Evolutionary conservation across 2,888 invertebrate species (phyloP).

Genomic region (Drosophila imparisetae): DNA sequence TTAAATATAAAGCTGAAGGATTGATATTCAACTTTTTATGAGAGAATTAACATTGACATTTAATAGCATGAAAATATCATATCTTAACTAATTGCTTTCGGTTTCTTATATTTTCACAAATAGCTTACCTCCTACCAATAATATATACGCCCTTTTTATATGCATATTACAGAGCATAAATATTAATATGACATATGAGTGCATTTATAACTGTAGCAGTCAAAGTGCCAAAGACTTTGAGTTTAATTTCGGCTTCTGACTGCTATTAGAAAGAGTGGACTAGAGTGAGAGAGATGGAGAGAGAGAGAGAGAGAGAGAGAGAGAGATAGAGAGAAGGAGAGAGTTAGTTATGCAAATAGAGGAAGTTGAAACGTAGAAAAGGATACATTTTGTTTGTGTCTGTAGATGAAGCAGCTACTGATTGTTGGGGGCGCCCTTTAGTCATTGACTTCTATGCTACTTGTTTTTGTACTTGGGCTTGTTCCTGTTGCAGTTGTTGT

Average conservation of each 20-base stretch:
- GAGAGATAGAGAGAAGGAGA: neutral
- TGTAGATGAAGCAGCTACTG: slow-evolving; percentile 54
- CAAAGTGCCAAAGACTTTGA: slow-evolving; percentile 57
- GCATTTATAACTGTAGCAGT: slow-evolving; percentile 42
- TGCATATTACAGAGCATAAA: slow-evolving; percentile 18
- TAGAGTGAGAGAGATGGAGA: neutral
- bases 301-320: no score
- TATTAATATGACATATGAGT: slow-evolving; percentile 48
- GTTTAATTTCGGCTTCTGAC: slow-evolving; percentile 41
- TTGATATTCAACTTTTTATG: neutral
- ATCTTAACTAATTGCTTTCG: neutral
- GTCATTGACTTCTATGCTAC: slow-evolving; percentile 49
- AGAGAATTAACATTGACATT: neutral
- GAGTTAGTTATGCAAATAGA: slow-evolving; percentile 56
- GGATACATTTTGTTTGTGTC: slow-evolving; percentile 58
- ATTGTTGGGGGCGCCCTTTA: slow-evolving; percentile 49
- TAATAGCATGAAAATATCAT: neutral
- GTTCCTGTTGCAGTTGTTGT: slow-evolving; percentile 31
- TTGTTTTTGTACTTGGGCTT: slow-evolving; percentile 34
- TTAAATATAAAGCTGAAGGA: neutral
- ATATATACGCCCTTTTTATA: no score
- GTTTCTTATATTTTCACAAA: neutral
- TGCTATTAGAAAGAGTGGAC: neutral
- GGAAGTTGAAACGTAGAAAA: slow-evolving; percentile 60
- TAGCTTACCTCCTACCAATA: neutral